phyloP scores from a whole-genome alignment of 2,797 vertebrate species.

The Cyclopterus lumpus region DNA sequence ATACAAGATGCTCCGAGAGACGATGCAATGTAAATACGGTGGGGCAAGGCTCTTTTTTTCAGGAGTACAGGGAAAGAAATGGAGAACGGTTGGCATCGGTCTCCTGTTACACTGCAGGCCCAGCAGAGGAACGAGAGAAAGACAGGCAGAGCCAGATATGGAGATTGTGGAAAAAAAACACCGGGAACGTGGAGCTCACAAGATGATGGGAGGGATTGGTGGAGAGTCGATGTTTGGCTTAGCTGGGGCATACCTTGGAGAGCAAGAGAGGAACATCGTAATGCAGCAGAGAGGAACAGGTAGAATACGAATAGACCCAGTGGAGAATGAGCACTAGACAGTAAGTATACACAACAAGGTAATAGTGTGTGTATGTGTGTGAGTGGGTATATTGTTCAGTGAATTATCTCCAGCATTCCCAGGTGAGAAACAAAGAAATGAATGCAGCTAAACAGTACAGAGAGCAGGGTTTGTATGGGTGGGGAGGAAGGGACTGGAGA shows the following conservation, averaged over 20 bases:
- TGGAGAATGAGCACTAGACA: constrained; percentile 20
- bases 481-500: background rate
- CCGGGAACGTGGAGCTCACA: constrained; percentile 17
- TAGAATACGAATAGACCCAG: constrained; percentile 34
- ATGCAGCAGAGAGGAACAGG: constrained; percentile 22
- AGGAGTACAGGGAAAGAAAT: background rate
- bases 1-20: constrained; percentile 12
- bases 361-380: constrained; percentile 5
- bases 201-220: constrained; percentile 13
- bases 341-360: constrained; percentile 32
- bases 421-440: constrained; percentile 21
- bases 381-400: constrained; percentile 27
- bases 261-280: constrained; percentile 25
- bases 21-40: constrained; percentile 2
- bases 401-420: constrained; percentile 34
- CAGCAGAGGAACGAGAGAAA: constrained; percentile 9
- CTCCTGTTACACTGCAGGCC: constrained; percentile 22
- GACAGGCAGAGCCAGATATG: background rate
- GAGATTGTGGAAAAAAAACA: constrained; percentile 17
- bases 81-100: constrained; percentile 8
- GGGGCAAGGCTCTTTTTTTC: background rate
- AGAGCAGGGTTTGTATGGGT: constrained; percentile 13
- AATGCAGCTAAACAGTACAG: constrained; percentile 29
- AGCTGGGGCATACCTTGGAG: constrained; percentile 27
- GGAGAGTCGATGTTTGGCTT: constrained; percentile 35